Base-by-base conservation (phyloP, 2,888 invertebrate genomes). In the Nephrocerus scutellatus region DNA sequence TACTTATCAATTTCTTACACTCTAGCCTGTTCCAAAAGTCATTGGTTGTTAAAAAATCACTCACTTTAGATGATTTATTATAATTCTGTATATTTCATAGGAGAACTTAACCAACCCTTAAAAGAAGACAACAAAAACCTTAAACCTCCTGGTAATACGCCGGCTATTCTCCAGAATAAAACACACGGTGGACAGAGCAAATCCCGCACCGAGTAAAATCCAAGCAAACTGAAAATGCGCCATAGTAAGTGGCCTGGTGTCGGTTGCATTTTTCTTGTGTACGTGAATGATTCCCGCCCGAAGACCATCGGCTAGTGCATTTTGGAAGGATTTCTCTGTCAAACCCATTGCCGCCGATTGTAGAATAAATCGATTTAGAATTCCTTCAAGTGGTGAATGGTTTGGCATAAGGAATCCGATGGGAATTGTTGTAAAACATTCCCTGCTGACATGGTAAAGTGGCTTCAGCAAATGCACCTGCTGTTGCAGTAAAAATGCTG, bases 151-250 rank as follows among this genome's bases (percentile, higher is more conserved):
- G 2, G 45, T 7, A 9, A 44, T 34, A 4, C 43, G 31, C 2
- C 19, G 15, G 0, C 49, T 6, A 13, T 44, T 48, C 13, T 56
- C 56, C 8, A 49, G 13, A 2, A 41, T 14, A 19, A 50, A 41
- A 6, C 39, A 35, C 20, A 44, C n/a, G 1, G 30, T 6, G 2
- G 50, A 48, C 13, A 47, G 7, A 9, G 28, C 5, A 12, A 41
- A 35, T 1, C 55, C 56, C 0, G 32, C 43, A 3, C 15, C 35
- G 37, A 54, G 37, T 6, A 53, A 48, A 20, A 50, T 38, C 52
- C 52, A 55, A 9, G 54, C 54, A 22, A 55, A 56, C 30, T 56
- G 55, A 46, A 56, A 55, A 25, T 56, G 51, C 16, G 43, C 36
- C 30, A 51, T 32, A 16, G 40, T 43, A 10, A 56, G 41, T 6